A percentile compares a stretch with the other conserved stretches of the same genome.
Conservation (phyloP, 2,113 vertebrate species). For the Oreochromis aureus region DNA sequence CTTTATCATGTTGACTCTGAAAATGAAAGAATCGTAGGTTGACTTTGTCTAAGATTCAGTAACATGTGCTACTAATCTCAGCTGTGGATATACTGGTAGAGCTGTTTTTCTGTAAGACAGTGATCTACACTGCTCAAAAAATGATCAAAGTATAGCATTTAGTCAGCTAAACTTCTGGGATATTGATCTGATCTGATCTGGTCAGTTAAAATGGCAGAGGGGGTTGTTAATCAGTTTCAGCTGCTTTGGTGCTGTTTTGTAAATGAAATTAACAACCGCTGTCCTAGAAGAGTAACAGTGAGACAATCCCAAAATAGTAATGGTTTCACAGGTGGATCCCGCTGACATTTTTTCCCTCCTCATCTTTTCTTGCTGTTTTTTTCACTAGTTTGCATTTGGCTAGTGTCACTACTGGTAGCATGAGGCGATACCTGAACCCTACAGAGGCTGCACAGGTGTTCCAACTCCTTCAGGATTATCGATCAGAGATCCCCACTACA, state of each 20-base stretch:
- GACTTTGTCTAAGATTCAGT: neutral
- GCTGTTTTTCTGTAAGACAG: neutral
- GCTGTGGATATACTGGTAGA: neutral
- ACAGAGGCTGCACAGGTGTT: neutral
- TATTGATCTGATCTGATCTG: neutral
- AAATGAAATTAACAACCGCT: fast-evolving
- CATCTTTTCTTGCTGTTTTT: neutral
- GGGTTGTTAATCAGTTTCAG: neutral
- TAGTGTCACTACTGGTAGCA: neutral
- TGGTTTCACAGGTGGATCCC: neutral
- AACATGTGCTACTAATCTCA: neutral
- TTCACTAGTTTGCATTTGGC: neutral
- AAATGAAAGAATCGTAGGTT: neutral
- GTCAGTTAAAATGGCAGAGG: neutral
- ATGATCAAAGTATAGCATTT: neutral
- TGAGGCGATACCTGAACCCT: neutral
- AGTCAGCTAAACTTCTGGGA: neutral
- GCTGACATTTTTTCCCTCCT: neutral
- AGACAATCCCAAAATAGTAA: fast-evolving
- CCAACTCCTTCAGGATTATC: neutral
- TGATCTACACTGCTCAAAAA: neutral
- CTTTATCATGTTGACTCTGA: neutral
- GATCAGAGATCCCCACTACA: neutral
- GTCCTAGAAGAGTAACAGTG: neutral
- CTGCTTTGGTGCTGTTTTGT: neutral